A percentile compares a stretch with the other conserved stretches of the same genome.
Evolutionary conservation across 2,888 invertebrate species (phyloP).

Genomic region (Noctua pronuba): DNA sequence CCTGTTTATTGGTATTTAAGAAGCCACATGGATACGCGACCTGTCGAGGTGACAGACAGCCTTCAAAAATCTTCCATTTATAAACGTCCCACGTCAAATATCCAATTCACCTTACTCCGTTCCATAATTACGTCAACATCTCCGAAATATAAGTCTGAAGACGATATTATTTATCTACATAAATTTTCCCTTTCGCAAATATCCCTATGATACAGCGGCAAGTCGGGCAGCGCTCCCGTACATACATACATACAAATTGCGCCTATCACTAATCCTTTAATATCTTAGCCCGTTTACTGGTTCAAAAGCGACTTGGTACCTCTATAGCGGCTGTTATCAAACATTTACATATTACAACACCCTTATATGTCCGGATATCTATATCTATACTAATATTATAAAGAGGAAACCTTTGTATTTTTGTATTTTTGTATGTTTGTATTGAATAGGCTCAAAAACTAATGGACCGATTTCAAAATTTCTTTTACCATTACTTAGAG

Average conservation of each 20-base stretch:
- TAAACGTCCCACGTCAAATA: slow-evolving; percentile 31
- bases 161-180: neutral
- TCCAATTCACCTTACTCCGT: slow-evolving; percentile 26
- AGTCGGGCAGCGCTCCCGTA: neutral
- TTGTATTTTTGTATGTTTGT: no score
- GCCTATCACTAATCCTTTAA: slow-evolving; percentile 52
- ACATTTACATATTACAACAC: slow-evolving; percentile 42
- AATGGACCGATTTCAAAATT: no score
- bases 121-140: slow-evolving; percentile 29
- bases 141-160: slow-evolving; percentile 28
- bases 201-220: slow-evolving; percentile 9
- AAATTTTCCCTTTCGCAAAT: slow-evolving; percentile 27
- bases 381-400: no score
- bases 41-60: neutral
- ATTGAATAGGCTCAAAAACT: no score
- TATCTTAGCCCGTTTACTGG: slow-evolving; percentile 41
- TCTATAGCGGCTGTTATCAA: slow-evolving; percentile 31
- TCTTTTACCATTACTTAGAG: no score
- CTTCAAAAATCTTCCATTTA: slow-evolving; percentile 23
- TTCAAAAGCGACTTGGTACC: slow-evolving; percentile 8
- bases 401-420: no score
- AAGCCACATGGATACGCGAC: neutral
- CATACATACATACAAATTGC: slow-evolving; percentile 19
- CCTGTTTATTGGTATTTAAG: neutral
- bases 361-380: slow-evolving; percentile 22